Base-by-base conservation (phyloP, 2,113 vertebrate genomes). In the Anoplopoma fimbria region DNA sequence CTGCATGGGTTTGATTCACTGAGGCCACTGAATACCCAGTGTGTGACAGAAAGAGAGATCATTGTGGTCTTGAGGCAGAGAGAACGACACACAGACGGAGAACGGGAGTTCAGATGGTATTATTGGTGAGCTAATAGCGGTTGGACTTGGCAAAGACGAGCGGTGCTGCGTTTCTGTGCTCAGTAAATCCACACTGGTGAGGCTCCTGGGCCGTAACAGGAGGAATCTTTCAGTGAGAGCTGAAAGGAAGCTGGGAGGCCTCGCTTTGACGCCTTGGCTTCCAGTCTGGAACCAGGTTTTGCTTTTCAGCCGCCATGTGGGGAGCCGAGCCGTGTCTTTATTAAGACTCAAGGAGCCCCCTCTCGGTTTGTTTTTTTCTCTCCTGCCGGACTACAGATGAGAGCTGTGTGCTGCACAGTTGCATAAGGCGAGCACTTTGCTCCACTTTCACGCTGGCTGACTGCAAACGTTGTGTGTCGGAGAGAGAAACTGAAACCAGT, bases 301-400 rank as follows among this genome's bases (percentile, higher is more conserved):
- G 75, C 89, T 77, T 91, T 88, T 88, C 86, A 91, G 82, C 38
- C 51, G 33, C 89, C 88, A 79, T 75, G 82, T 76, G 88, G 9
- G 81, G 84, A 74, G 79, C 82, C 4, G 21, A 70, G 69, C 42
- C 27, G 70, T 21, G 71, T 73, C 91, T 88, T 77, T 81, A 77
- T 88, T 63, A 63, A 73, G 74, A 53, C 83, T 91, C 2, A 49
- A 92, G 82, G 87, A 82, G 86, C 60, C 81, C 55, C 70, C n/a
- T n/a, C n/a, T 85, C 10, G 55, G 36, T 77, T 81, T 60, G 40
- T 49, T 69, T 82, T n/a, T n/a, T n/a, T n/a, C n/a, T 64, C 75
- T 75, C 73, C 29, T 72, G 68, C 85, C 12, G 55, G 93, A 92
- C 91, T 92, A 90, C 90, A 88, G 88, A 94, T 93, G 90, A 90